Evolutionary conservation across 53 echinoderm and acorn worm species (phyloP), one percentile per base, ranked within the genome.

Genomic region (Echinometra lucunter): DNA sequence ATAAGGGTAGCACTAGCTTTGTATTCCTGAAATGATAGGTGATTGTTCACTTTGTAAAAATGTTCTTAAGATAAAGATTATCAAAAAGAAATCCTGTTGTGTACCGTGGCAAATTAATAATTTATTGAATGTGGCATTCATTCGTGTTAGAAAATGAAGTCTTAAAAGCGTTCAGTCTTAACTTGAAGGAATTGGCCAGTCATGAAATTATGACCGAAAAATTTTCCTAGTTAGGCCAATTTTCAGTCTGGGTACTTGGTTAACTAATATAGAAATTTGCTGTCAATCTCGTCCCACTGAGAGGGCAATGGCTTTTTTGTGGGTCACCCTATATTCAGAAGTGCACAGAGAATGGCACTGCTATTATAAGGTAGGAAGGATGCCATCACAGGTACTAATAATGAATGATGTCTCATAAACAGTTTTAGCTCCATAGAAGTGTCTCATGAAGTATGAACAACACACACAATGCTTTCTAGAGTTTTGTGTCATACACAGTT

Each of bases 41-140:
- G 81, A 80, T 80, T 80, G 81, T 80, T 80, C 81, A 80, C 81
- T 80, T 80, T 80, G 81, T 80, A 80, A 38, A 80, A 80, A 80
- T 75, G 78, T 75, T 75, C 78, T 75, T 75, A 12, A 38, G 19
- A 44, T 42, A 42, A 80, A 80, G 44, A 44, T 42, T 80, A 5
- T 42, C 19, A 38, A 3, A 37, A 80, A 80, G 44, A 44, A 75
- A 80, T 80, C 81, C 81, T 80, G 6, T 80, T 80, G 40, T 80
- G 23, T 80, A 80, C 81, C 15, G n/a, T 80, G 8, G 81, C 81
- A 80, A 80, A 40, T 35, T 16, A 23, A 5, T 18, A 38, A 80
- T 80, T 38, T 38, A 80, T 80, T 75, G 78, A 75, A 75, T 75
- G 78, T 75, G 78, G 78, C 78, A 75, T 75, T 75, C 37, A 75